Percentiles rank a stretch among this genome's conserved stretches.
phyloP scores from a whole-genome alignment of 2,797 vertebrate species.

The Acanthis flammea region DNA sequence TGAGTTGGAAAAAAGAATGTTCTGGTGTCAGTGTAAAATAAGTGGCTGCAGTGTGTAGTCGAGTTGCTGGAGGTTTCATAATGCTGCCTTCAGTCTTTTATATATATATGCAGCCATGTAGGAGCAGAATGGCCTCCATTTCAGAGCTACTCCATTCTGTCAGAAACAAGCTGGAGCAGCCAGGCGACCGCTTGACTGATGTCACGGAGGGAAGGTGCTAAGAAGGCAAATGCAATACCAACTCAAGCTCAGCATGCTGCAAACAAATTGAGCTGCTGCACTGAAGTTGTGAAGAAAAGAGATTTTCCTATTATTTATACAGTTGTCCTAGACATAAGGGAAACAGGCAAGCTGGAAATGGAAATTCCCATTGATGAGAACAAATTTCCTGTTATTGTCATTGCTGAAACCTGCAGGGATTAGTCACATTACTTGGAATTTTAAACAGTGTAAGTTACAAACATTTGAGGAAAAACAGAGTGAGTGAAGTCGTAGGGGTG shows the following conservation, averaged over 20 bases:
- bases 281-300: slow-evolving; percentile 11
- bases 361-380: slow-evolving; percentile 27
- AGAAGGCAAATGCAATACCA: background rate
- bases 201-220: slow-evolving; percentile 41
- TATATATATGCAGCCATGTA: slow-evolving; percentile 5
- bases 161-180: slow-evolving; percentile 51
- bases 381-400: slow-evolving; percentile 12
- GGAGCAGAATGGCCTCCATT: slow-evolving; percentile 34
- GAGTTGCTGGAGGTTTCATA: slow-evolving; percentile 33
- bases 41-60: background rate
- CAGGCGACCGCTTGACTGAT: slow-evolving; percentile 3
- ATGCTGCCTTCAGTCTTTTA: slow-evolving; percentile 37
- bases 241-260: background rate
- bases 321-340: background rate
- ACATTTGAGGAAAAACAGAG: background rate
- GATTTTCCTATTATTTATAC: slow-evolving; percentile 38
- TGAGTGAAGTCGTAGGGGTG: background rate
- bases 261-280: slow-evolving; percentile 3
- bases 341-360: slow-evolving; percentile 12
- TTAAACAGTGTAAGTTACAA: background rate
- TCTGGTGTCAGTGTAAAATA: slow-evolving; percentile 32
- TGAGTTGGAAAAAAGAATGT: slow-evolving; percentile 25
- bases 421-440: slow-evolving; percentile 8
- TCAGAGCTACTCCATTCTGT: background rate
- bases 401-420: background rate